Base-by-base conservation (phyloP, 2,888 invertebrate genomes). In the Arge pagana region DNA sequence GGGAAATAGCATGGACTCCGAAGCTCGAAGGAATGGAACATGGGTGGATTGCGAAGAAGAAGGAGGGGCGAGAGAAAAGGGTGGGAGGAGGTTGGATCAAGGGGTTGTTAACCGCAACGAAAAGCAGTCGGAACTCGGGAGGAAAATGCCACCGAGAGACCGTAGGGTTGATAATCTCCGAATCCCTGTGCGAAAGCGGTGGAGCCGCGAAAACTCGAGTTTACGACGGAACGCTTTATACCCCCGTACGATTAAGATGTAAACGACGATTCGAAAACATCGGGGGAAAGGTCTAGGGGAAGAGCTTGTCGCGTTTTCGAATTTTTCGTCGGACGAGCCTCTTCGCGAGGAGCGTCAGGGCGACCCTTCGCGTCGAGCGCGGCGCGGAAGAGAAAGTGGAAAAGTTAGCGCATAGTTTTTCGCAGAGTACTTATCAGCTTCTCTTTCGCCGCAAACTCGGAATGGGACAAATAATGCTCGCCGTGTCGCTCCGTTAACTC, bases 401-500 rank as follows among this genome's bases (percentile, higher is more conserved):
- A 41, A 41, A 16, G 7, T 18, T 16, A 18, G 16, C 16, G 28
- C 10, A 18, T 15, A 28, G 23, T 23, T 23, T 41, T 4, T 1
- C 16, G 6, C 6, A 24, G 24, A 39, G 24, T 39, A n/a, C n/a
- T n/a, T 23, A 39, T 24, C 39, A 39, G 7, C 11, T 39, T 10
- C 21, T 6, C 6, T 23, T 7, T n/a, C 6, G n/a, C n/a, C n/a
- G n/a, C n/a, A n/a, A n/a, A n/a, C n/a, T n/a, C n/a, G n/a, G n/a
- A n/a, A n/a, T n/a, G n/a, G n/a, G n/a, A n/a, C n/a, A n/a, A n/a
- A n/a, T n/a, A n/a, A n/a, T n/a, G n/a, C n/a, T n/a, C n/a, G n/a
- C 8, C 23, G 45, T 15, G 45, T 45, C 45, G 45, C 45, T 31
- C 23, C 33, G 45, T 45, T 45, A 33, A n/a, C n/a, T n/a, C n/a